Percentiles rank a stretch among this genome's conserved stretches.
Conservation (phyloP, 1,140 invertebrate genomes). For the Megathymus violae region DNA sequence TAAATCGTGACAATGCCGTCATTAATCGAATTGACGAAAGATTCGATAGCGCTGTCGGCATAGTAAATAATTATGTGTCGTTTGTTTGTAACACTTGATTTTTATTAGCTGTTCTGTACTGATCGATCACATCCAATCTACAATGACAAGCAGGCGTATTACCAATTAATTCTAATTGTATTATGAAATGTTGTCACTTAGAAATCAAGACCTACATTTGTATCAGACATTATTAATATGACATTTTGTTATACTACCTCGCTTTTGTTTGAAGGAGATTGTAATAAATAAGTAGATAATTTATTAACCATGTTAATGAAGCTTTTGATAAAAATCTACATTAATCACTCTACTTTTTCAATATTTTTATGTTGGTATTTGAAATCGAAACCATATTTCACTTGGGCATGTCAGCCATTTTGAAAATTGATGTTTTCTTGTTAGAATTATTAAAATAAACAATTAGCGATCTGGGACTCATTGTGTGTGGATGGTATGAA, state of each 20-base stretch:
- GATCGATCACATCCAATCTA: slow-evolving; percentile 27
- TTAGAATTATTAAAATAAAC: too few relatives aligned
- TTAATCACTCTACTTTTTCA: too few relatives aligned
- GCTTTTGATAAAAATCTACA: too few relatives aligned
- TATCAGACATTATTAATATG: slow-evolving; percentile 1
- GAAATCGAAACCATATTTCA: too few relatives aligned
- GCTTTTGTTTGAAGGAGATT: too few relatives aligned
- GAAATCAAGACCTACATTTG: slow-evolving; percentile 13
- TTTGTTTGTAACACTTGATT: slow-evolving; percentile 24
- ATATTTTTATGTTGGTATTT: too few relatives aligned
- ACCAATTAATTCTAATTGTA: slow-evolving; percentile 33
- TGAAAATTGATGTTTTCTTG: too few relatives aligned
- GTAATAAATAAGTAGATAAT: too few relatives aligned
- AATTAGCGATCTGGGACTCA: too few relatives aligned
- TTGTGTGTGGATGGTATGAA: too few relatives aligned
- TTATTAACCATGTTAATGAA: too few relatives aligned
- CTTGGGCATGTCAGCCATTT: too few relatives aligned
- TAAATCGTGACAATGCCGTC: slow-evolving; percentile 36
- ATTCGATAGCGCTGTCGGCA: slow-evolving; percentile 25
- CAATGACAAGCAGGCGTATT: slow-evolving; percentile 26
- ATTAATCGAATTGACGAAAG: slow-evolving; percentile 35
- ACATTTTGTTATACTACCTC: slow-evolving; percentile 3
- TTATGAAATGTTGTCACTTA: slow-evolving; percentile 28
- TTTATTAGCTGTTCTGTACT: slow-evolving; percentile 14
- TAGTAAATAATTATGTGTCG: slow-evolving; percentile 4